Evolutionary conservation across 1,140 invertebrate species (phyloP).

Genomic region (Neoseiulus cucumeris): DNA sequence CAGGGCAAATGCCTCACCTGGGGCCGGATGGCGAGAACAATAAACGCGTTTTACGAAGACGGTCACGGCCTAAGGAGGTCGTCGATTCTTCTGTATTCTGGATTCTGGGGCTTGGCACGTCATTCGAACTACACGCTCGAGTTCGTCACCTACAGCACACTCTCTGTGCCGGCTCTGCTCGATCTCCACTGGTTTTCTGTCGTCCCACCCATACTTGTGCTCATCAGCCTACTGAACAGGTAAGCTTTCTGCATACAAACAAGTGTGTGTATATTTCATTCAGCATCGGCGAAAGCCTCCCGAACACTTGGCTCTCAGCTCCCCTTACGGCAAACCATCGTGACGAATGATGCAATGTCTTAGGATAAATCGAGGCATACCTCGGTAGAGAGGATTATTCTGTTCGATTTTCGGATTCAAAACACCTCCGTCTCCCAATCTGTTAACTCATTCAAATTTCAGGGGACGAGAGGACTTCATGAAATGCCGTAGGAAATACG

Average conservation of each 20-base stretch:
- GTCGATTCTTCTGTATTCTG: background rate
- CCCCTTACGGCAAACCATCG: too few species aligned
- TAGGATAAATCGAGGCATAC: too few species aligned
- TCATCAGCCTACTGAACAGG: background rate
- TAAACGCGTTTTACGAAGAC: background rate
- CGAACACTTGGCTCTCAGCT: too few species aligned
- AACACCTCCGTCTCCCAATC: too few species aligned
- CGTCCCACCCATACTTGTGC: background rate
- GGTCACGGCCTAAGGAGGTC: background rate
- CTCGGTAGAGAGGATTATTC: too few species aligned
- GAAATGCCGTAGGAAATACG: background rate
- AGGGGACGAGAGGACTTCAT: background rate
- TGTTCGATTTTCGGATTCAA: too few species aligned
- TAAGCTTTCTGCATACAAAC: background rate
- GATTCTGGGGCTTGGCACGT: background rate
- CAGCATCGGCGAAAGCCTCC: background rate
- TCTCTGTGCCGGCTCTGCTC: background rate
- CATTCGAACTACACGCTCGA: background rate
- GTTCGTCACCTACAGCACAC: background rate
- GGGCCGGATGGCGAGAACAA: background rate
- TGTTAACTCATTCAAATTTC: background rate
- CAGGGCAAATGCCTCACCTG: background rate
- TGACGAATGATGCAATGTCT: too few species aligned
- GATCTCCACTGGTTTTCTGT: background rate
- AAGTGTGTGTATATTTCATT: too few species aligned